Evolutionary conservation across 1,140 invertebrate species (phyloP).

Genomic region (Drosophila kohkoa): DNA sequence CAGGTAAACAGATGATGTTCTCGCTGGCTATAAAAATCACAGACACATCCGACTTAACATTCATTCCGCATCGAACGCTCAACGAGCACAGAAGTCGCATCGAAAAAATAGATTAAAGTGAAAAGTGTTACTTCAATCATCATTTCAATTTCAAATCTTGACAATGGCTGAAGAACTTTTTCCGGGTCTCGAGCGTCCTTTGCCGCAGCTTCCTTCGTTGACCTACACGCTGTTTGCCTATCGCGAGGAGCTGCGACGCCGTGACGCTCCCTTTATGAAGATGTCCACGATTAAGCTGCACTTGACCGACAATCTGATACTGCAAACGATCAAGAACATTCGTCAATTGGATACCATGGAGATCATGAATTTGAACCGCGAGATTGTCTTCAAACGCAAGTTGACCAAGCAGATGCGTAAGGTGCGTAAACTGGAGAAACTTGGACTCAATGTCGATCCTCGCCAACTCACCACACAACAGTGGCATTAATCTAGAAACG

Average conservation of each 20-base stretch:
- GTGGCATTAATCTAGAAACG: conserved; percentile 40
- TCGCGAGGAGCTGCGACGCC: conserved; percentile 67
- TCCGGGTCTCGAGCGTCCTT: conserved; percentile 62
- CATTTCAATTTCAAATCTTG: background rate
- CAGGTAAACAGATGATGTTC: conserved; percentile 46
- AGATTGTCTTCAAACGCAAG: conserved; percentile 71
- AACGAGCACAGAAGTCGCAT: conserved; percentile 28
- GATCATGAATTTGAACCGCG: conserved; percentile 73
- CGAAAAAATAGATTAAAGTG: background rate
- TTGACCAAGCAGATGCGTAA: conserved; percentile 70
- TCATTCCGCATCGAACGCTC: conserved; percentile 45
- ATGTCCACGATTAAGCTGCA: conserved; percentile 77
- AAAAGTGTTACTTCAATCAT: conserved; percentile 18
- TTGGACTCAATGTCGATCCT: conserved; percentile 66
- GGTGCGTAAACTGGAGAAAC: conserved; percentile 70
- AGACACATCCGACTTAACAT: background rate
- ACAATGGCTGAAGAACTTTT: conserved; percentile 67
- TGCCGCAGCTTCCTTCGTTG: conserved; percentile 67
- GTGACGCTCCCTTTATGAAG: conserved; percentile 66
- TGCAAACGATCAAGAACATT: conserved; percentile 77
- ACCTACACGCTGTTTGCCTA: conserved; percentile 73
- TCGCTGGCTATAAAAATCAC: conserved; percentile 51
- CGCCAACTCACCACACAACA: conserved; percentile 44
- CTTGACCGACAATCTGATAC: conserved; percentile 71
- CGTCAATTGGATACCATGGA: conserved; percentile 65